Base-by-base conservation (phyloP, 2,113 vertebrate genomes). In the Heptranchias perlo region DNA sequence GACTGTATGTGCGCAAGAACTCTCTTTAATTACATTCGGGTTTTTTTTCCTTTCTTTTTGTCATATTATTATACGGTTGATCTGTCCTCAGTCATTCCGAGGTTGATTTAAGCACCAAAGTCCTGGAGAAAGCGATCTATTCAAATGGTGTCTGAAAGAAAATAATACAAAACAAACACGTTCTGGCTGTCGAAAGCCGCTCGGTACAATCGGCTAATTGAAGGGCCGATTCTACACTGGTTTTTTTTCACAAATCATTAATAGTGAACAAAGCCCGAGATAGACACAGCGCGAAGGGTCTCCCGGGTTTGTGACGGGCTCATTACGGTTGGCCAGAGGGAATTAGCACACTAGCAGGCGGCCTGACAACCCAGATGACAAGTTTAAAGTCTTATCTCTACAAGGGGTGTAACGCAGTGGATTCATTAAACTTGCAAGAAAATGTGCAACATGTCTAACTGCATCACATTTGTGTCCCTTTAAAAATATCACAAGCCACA, bases 241-340 rank as follows among this genome's bases (percentile, higher is more conserved):
- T 93, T 93, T n/a, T n/a, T 93, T 93, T 93, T 39, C 5, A 94
- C 94, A 95, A 35, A 95, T 73, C 47, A 69, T 52, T 95, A 52
- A 69, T 28, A 31, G 94, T 95, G 94, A 73, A 95, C 25, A 52
- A 31, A 73, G 94, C 44, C 62, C 94, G 64, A 69, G 94, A 67
- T 94, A 58, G 52, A 25, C 87, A 91, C 87, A 44, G 92, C 58
- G 47, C n/a, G 61, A 94, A 93, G 58, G n/a, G 44, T 13, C 35
- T 18, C 91, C 61, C 61, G 58, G 21, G 62, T 65, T 65, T 39
- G 54, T 89, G 49, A 89, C 49, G 47, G 49, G 52, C 84, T 93
- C 14, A 65, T 94, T 94, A 65, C 35, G 35, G 35, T 65, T 65
- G 58, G 31, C 28, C 44, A 35, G 39, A 31, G 93, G 61, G 91